Percentiles rank a stretch among this genome's conserved stretches.
These are phyloP conservation scores for Corythaeola cristata DNA, from an alignment of 2,113 vertebrate species.

Conservation along the genomic window DNA sequence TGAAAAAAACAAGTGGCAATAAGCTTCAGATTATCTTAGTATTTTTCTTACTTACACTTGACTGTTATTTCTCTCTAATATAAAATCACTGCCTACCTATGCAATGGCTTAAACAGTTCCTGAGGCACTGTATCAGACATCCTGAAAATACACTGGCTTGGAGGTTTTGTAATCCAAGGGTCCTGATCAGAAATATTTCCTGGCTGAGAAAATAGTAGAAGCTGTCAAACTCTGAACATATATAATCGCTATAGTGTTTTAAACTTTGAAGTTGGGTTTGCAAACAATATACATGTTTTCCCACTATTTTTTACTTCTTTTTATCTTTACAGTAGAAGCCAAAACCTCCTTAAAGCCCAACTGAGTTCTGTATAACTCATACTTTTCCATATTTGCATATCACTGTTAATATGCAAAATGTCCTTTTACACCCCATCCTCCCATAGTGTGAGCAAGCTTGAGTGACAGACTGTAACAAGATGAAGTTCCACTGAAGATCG, in stretches of 20 bases:
- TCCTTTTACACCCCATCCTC: background rate
- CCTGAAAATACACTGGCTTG: slow-evolving; percentile 7
- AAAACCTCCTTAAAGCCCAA: background rate
- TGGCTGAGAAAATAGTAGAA: slow-evolving; percentile 71
- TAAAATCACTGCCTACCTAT: slow-evolving; percentile 45
- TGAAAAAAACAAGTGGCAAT: background rate
- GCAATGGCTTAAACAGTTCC: slow-evolving; percentile 54
- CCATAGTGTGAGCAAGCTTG: background rate
- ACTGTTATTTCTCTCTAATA: background rate
- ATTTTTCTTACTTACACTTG: background rate
- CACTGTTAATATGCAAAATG: background rate
- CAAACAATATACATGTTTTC: background rate
- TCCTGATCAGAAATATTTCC: slow-evolving; percentile 32
- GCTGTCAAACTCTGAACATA: slow-evolving; percentile 11
- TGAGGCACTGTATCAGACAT: slow-evolving; percentile 41
- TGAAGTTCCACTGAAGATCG: background rate
- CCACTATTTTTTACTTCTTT: background rate
- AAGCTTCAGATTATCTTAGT: background rate
- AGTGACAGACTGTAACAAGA: background rate
- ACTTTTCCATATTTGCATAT: background rate
- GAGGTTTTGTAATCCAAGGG: slow-evolving; percentile 53
- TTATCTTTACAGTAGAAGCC: background rate
- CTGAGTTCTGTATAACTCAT: background rate
- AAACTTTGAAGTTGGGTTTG: background rate
- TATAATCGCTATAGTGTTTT: background rate